Base-by-base conservation (phyloP, 2,797 vertebrate species). In the Parauchenoglanis ngamensis region DNA sequence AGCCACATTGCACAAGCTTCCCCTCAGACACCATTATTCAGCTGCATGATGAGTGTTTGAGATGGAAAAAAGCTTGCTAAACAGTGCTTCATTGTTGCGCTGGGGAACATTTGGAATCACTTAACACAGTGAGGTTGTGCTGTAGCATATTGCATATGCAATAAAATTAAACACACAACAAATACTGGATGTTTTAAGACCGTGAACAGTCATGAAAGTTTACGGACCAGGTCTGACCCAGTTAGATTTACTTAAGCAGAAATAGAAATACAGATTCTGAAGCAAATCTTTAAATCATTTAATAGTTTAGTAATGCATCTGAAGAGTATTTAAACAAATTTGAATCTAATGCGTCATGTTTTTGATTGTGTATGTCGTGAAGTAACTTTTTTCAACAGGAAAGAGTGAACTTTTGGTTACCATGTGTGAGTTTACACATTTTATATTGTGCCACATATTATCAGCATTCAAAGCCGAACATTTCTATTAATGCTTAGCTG, bases 21-120 rank as follows among this genome's bases (percentile, higher is more conserved):
- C 52, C 79, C 85, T 80, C 65, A 86, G 15, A 75, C 73, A 72
- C 80, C 61, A 83, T 89, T 88, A 84, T 84, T 88, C 85, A 67
- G 35, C 46, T 52, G 91, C 89, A 90, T 85, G 91, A 91, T n/a
- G 23, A 23, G 61, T 49, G 78, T 85, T 90, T 89, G 59, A 31
- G 46, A 59, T 52, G 40, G 85, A 88, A 87, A 84, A 91, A 54
- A 54, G 82, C 91, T 83, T 3, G 56, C 88, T 91, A 87, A 95
- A 96, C 93, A 97, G 92, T 94, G 94, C 93, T 88, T 93, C 92
- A 94, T 94, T 95, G 94, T 95, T 95, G 80, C 61, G 82, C 83
- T 87, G 91, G 87, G 85, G 91, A 91, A 93, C 94, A 95, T 95
- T 95, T 96, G 95, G 94, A 91, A 91, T 84, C 93, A 94, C 89